Evolutionary conservation across 2,888 invertebrate genomes (phyloP), one percentile per base, ranked within the genome.

Genomic region (Melanophora roralis): DNA sequence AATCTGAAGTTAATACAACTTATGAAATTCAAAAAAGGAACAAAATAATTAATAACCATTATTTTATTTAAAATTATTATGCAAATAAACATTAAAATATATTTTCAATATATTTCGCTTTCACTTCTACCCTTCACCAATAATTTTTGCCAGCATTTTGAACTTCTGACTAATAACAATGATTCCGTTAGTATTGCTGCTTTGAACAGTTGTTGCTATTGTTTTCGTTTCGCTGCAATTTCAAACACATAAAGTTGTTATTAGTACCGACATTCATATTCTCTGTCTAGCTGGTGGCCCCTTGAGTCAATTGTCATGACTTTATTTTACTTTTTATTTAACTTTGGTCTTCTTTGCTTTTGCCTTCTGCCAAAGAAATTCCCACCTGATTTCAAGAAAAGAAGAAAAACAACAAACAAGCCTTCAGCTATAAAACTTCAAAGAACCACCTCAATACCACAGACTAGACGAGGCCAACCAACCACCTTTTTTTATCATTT

Each of bases 291-390:
- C 36, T 67, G 73, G 45, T 64, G 72, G 67, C 80, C 72, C 80
- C 80, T 76, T 49, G 80, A 76, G 64, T 73, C 53, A 76, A 64
- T 68, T 80, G 80, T 80, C 80, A 80, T 76, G 76, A 80, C 23
- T 68, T 67, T 55, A 62, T 47, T 62, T 57, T 59, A 11, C 14
- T 49, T 40, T 14, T 16, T 16, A n/a, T 55, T 23, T 5, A 43
- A 23, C 32, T 68, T 36, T 68, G 55, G 34, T 47, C 36, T 72
- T 45, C 12, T 38, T 62, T 51, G 40, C 62, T 1, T 67, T 64
- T 69, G 43, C 43, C 64, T 51, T 51, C 43, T 73, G 76, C 55
- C 59, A 51, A 67, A 73, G 76, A 64, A 80, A 76, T 80, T 80
- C 80, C 80, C 80, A 80, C 80, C 80, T 80, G 80, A 80, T 80